Conservation (phyloP, 2,888 invertebrate species). For the Andrena dorsata region DNA sequence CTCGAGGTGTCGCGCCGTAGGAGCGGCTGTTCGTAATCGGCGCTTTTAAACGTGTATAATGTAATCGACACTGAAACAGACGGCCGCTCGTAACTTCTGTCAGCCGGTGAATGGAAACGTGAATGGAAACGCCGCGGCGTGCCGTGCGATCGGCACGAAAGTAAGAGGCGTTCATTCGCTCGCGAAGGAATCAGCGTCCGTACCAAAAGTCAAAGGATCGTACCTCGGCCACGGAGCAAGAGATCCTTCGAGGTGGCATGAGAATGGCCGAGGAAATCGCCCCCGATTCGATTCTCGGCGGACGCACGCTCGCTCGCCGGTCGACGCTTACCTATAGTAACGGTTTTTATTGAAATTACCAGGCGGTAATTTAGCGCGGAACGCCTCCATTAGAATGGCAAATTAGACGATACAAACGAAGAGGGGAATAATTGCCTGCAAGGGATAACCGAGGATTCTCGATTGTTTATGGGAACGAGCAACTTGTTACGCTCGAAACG, state of each 20-base stretch:
- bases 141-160: conserved; percentile 75
- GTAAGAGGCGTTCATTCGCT: conserved; percentile 77
- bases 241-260: conserved; percentile 65
- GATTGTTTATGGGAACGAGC: conserved; percentile 11
- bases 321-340: conserved; percentile 20
- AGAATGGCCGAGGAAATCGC: conserved; percentile 43
- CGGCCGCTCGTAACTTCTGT: conserved; percentile 70
- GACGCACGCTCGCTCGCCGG: not conserved
- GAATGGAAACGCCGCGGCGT: conserved; percentile 77
- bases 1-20: conserved; percentile 35
- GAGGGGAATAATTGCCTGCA: conserved; percentile 25
- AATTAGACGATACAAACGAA: conserved; percentile 6
- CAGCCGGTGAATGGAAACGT: conserved; percentile 81
- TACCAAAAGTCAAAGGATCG: conserved; percentile 70
- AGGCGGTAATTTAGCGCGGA: not conserved
- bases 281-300: conserved; percentile 13
- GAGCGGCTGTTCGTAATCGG: conserved; percentile 59
- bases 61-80: conserved; percentile 72
- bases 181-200: conserved; percentile 58
- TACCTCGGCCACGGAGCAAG: conserved; percentile 16
- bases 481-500: conserved; percentile 18
- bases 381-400: conserved; percentile 41
- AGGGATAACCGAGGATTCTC: conserved; percentile 1
- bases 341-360: conserved; percentile 35
- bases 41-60: conserved; percentile 65